Base-by-base conservation (phyloP, 2,797 vertebrate genomes). In the Urosaurus nigricauda region DNA sequence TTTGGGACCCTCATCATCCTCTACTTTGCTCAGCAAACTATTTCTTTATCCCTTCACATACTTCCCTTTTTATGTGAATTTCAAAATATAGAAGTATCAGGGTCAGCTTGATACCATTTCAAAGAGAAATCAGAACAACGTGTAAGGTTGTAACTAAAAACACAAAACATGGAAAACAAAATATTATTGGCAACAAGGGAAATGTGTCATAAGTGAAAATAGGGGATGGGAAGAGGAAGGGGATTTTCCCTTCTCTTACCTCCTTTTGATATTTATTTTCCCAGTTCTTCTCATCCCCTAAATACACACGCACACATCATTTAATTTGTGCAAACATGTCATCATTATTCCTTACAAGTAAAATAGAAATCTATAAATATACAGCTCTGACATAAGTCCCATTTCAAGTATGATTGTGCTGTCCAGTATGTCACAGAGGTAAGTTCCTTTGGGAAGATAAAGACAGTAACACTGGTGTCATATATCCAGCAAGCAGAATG, bases 341-440 rank as follows among this genome's bases (percentile, higher is more conserved):
- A 95, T 92, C 92, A 73, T 94, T 93, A 91, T 95, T 94, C 93
- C 93, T 95, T 95, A 93, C 93, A 95, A 96, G 92, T 96, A 96
- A 96, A 96, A 96, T 96, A 96, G 94, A 95, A 91, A 88, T 95
- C 88, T 95, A 91, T 94, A 95, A 95, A 96, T 94, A 95, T 93
- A 94, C 95, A 2, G 0, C 93, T 96, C 92, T 95, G 92, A 95
- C 92, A 92, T 89, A 94, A 95, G 91, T 95, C 92, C 94, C 90
- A 71, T 96, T 96, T 96, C 95, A 96, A 96, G 95, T 96, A 96
- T 95, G 94, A 92, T 94, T 91, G 88, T 0, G 73, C 91, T 95
- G 93, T 95, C 92, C 93, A 83, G 79, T 94, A 70, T 93, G 93
- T 91, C 93, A 51, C 91, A 93, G 92, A 92, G 94, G 91, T 84